Conservation (phyloP, 1,140 invertebrate species). For the Hormaphis cornu region DNA sequence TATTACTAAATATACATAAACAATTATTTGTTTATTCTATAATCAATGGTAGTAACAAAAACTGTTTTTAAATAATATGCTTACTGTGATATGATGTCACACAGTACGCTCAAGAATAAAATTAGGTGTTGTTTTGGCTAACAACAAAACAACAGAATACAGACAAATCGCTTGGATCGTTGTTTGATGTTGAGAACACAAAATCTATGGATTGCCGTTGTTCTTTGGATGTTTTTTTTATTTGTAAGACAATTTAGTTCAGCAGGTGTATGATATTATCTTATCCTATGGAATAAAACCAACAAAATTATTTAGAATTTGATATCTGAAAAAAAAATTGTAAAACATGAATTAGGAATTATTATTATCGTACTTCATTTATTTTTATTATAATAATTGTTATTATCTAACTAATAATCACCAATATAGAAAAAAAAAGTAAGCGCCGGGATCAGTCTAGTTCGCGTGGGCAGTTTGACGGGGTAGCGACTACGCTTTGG, state of each 20-base stretch:
- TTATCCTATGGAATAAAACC: background rate
- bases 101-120: background rate
- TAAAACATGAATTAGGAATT: background rate
- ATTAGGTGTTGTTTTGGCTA: background rate
- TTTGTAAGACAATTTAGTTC: background rate
- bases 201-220: background rate
- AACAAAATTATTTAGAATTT: background rate
- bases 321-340: slow-evolving; percentile 9
- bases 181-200: background rate
- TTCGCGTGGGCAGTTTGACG: no score
- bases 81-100: background rate
- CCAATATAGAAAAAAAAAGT: no score
- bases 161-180: background rate
- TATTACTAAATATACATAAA: no score
- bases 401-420: no score
- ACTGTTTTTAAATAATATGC: background rate
- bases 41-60: no score
- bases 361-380: no score
- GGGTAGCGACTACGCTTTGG: no score
- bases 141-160: background rate
- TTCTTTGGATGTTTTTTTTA: slow-evolving; percentile 3
- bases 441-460: no score
- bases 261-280: background rate
- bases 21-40: no score
- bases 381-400: no score